phyloP scores from a whole-genome alignment of 1,140 invertebrate species.

The Solenopsis fugax region DNA sequence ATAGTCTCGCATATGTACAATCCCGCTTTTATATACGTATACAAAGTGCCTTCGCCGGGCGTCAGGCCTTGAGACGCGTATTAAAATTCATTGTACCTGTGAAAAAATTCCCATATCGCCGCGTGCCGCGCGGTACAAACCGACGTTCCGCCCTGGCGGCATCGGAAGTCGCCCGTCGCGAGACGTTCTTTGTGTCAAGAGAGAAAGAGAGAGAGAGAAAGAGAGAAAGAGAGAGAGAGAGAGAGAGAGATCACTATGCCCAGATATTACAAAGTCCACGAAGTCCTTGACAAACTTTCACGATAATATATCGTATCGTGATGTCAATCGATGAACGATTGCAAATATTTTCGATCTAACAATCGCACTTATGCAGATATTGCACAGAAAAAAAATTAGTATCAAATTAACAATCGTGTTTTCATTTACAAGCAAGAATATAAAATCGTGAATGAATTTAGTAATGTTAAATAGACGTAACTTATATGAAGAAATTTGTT shows the following conservation, averaged over 20 bases:
- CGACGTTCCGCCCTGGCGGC: slow-evolving; percentile 7
- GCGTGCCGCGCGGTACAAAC: background rate
- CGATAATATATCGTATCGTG: background rate
- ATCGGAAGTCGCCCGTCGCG: background rate
- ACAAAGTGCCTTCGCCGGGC: slow-evolving; percentile 1
- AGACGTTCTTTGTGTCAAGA: background rate
- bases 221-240: background rate
- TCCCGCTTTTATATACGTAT: slow-evolving; percentile 18
- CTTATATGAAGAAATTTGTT: too few relatives aligned
- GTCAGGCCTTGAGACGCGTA: slow-evolving; percentile 59
- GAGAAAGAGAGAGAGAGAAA: background rate
- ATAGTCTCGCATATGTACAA: slow-evolving; percentile 8
- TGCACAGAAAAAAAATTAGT: too few relatives aligned
- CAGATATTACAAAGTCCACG: background rate
- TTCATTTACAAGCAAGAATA: too few relatives aligned
- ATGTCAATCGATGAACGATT: background rate
- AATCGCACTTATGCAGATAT: background rate
- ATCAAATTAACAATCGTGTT: too few relatives aligned
- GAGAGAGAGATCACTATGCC: background rate
- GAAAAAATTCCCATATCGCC: slow-evolving; percentile 49
- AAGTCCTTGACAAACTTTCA: background rate
- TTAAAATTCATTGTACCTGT: slow-evolving; percentile 58
- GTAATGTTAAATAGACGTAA: too few relatives aligned
- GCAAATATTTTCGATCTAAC: background rate
- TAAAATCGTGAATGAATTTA: too few relatives aligned